phyloP scores from a whole-genome alignment of 2,888 invertebrate genomes.

The Drosophila anceps region DNA sequence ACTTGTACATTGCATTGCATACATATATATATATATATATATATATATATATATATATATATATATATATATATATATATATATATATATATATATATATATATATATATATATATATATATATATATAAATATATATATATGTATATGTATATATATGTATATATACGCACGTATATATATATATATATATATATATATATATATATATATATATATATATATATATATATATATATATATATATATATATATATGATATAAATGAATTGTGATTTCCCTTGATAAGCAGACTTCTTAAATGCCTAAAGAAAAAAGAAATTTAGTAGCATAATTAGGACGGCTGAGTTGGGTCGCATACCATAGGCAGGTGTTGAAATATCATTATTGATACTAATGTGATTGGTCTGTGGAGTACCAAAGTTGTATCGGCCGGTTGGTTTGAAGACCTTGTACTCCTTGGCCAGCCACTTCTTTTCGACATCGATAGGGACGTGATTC shows the following conservation, averaged over 20 bases:
- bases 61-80: neutral
- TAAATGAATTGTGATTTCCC: slow-evolving; percentile 1
- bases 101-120: neutral
- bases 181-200: neutral
- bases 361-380: slow-evolving; percentile 74
- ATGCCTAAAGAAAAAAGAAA: slow-evolving; percentile 27
- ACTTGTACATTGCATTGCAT: slow-evolving; percentile 11
- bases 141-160: neutral
- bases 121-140: neutral
- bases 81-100: neutral
- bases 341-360: slow-evolving; percentile 55
- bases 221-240: neutral
- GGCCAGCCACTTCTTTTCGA: slow-evolving; percentile 57
- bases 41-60: neutral
- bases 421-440: slow-evolving; percentile 46
- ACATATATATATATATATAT: neutral
- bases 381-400: slow-evolving; percentile 88
- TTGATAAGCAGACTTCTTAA: slow-evolving; percentile 26
- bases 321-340: neutral
- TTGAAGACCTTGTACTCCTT: slow-evolving; percentile 60
- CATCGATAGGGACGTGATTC: slow-evolving; percentile 50
- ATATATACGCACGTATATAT: too few species aligned
- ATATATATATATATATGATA: neutral
- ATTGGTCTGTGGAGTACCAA: slow-evolving; percentile 83
- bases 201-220: neutral